Conservation (phyloP, 2,797 vertebrate genomes). For the Bucorvus abyssinicus region DNA sequence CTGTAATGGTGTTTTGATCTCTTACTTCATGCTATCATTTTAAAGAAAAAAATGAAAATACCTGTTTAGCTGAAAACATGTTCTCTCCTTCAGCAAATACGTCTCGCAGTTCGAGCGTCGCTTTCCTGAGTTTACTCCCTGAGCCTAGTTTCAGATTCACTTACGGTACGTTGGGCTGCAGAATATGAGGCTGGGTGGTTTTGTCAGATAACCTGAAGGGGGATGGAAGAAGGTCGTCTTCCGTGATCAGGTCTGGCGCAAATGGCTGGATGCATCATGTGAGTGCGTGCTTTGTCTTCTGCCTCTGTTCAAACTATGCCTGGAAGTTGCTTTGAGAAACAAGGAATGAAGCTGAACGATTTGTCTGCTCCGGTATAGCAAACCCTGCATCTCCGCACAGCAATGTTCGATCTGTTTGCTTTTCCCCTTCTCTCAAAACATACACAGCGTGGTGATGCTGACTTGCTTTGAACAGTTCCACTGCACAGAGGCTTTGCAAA, state of each 20-base stretch:
- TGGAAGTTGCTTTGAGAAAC: not conserved
- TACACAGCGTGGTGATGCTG: not conserved
- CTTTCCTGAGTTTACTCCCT: not conserved
- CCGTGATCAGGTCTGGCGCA: not conserved
- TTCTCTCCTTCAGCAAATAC: not conserved
- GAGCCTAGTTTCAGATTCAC: not conserved
- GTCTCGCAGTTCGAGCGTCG: not conserved
- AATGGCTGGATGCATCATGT: not conserved
- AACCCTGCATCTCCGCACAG: not conserved
- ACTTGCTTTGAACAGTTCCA: not conserved
- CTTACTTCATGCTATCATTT: not conserved
- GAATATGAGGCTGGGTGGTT: not conserved
- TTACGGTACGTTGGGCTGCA: not conserved
- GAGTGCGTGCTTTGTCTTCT: not conserved
- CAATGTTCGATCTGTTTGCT: not conserved
- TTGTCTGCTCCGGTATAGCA: not conserved
- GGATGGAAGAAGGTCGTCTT: not conserved
- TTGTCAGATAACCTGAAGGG: not conserved
- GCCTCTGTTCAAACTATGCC: not conserved
- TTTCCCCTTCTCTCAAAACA: not conserved
- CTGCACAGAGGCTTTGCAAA: not conserved
- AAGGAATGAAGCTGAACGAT: not conserved
- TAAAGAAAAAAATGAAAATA: not conserved
- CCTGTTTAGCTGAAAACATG: not conserved
- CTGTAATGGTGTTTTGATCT: not conserved